Evolutionary conservation across 2,888 invertebrate species (phyloP).

Genomic region (Drosophila vallismaia): DNA sequence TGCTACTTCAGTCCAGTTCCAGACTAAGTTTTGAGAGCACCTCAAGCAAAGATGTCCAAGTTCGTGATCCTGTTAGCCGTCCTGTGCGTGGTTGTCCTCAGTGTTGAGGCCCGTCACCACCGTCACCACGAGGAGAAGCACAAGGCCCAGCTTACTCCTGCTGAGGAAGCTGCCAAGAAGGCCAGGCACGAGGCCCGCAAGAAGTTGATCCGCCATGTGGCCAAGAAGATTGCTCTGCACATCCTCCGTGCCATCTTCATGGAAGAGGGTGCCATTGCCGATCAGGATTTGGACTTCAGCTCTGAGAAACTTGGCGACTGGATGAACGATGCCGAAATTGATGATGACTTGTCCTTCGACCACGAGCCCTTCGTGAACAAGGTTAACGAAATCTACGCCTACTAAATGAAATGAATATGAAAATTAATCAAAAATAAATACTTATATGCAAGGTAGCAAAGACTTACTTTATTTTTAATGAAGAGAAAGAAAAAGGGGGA

Average conservation of each 20-base stretch:
- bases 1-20: neutral
- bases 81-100: neutral
- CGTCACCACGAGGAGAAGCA: neutral
- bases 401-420: neutral
- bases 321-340: neutral
- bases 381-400: slow-evolving; percentile 1
- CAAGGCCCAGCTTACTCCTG: neutral
- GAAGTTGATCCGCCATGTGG: neutral
- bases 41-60: slow-evolving; percentile 1
- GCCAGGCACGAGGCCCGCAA: neutral
- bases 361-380: neutral
- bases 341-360: neutral
- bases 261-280: neutral
- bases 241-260: neutral
- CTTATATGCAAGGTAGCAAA: neutral
- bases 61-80: slow-evolving; percentile 3
- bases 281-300: neutral
- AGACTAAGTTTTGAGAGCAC: slow-evolving; percentile 1
- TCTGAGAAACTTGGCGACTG: neutral
- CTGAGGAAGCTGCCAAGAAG: slow-evolving; percentile 3
- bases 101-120: slow-evolving; percentile 5
- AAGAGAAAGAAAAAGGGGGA: too few species aligned
- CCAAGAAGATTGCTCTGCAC: neutral
- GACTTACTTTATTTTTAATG: neutral
- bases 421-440: neutral